Percentiles rank a stretch among this genome's conserved stretches.
These are phyloP conservation scores for Eupelmus urozonus DNA, from an alignment of 2,888 invertebrate genomes.

Conservation along the genomic window DNA sequence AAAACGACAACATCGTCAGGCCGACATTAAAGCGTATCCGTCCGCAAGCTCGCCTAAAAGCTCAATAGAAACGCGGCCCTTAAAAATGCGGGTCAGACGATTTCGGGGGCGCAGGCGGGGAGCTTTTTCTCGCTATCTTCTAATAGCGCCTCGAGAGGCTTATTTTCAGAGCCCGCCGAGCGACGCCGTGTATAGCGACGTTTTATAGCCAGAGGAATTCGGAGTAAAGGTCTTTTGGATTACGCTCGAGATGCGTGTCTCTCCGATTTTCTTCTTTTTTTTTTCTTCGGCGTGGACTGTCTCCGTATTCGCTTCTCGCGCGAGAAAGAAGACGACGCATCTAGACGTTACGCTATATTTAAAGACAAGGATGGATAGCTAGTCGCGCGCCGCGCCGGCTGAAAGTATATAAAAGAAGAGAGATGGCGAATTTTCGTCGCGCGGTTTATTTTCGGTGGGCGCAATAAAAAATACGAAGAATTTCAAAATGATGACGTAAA, in stretches of 20 bases:
- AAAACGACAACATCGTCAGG: too few relatives aligned
- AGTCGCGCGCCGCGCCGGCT: too few relatives aligned
- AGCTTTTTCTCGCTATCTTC: constrained; percentile 27
- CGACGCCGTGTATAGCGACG: constrained; percentile 6
- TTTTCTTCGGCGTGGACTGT: not conserved
- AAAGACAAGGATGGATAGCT: constrained; percentile 35
- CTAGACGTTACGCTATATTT: constrained; percentile 47
- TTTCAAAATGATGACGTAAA: constrained; percentile 38
- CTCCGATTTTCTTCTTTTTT: constrained; percentile 36
- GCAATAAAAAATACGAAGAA: constrained; percentile 13
- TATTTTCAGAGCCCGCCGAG: constrained; percentile 58
- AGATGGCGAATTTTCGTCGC: constrained; percentile 35
- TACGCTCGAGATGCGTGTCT: constrained; percentile 51
- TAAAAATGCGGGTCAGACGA: constrained; percentile 12
- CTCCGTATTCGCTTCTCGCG: not conserved
- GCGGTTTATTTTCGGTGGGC: constrained; percentile 29
- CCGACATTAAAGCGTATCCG: too few relatives aligned
- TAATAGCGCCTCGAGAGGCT: constrained; percentile 50
- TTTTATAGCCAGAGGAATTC: constrained; percentile 54
- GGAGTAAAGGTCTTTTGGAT: constrained; percentile 56
- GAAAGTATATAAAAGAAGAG: constrained; percentile 19
- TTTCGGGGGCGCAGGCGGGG: too few relatives aligned
- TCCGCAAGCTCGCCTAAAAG: too few relatives aligned
- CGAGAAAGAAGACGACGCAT: constrained; percentile 19
- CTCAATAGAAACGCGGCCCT: too few relatives aligned